phyloP scores from a whole-genome alignment of 1,140 invertebrate species.

The Pteromalus puparum region DNA sequence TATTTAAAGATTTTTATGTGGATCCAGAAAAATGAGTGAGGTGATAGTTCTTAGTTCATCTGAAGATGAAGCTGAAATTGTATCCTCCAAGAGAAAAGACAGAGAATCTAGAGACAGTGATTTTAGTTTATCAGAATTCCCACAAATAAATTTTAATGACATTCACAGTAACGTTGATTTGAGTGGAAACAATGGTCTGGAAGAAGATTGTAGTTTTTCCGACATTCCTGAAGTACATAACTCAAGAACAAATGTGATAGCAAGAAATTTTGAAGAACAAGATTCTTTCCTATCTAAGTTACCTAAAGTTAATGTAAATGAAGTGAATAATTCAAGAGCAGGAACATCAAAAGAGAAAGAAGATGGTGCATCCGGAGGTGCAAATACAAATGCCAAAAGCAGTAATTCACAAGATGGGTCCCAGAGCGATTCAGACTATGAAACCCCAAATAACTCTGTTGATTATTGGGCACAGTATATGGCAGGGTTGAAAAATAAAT shows the following conservation, averaged over 20 bases:
- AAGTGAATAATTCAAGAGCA: neutral
- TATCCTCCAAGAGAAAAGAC: neutral
- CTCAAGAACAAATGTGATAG: neutral
- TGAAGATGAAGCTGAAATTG: slow-evolving; percentile 39
- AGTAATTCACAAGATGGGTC: neutral
- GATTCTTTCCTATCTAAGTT: neutral
- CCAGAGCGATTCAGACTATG: slow-evolving; percentile 25
- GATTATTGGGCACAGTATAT: slow-evolving; percentile 6
- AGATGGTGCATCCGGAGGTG: slow-evolving; percentile 55
- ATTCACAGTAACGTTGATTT: neutral
- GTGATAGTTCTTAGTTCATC: slow-evolving; percentile 59
- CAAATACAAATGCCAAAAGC: slow-evolving; percentile 56
- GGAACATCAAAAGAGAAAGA: neutral
- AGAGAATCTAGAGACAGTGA: neutral
- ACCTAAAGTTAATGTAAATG: neutral
- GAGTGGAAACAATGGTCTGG: too few species aligned
- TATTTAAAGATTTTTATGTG: neutral
- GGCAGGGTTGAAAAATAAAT: neutral
- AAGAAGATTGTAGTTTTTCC: too few species aligned
- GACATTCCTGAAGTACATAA: neutral
- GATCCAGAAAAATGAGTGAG: slow-evolving; percentile 47
- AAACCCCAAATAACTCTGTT: neutral
- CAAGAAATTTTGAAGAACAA: neutral
- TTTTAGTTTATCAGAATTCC: slow-evolving; percentile 43
- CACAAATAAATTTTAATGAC: neutral